These are phyloP conservation scores for Myathropa florea DNA, from an alignment of 2,888 invertebrate genomes.

Conservation along the genomic window DNA sequence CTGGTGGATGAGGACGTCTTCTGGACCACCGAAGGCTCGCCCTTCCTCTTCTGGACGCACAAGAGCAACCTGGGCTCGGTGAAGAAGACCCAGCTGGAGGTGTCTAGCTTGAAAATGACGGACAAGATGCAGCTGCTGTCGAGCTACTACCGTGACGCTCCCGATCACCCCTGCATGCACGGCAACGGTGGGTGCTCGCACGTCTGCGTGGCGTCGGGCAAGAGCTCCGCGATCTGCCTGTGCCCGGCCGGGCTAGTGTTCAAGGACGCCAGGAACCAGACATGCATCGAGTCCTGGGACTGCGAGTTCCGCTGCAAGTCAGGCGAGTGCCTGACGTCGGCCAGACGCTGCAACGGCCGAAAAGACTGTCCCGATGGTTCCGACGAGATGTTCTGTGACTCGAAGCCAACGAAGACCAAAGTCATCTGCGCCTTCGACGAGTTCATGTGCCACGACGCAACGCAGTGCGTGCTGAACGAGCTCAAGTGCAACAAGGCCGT, in stretches of 20 bases:
- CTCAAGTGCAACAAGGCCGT: conserved; percentile 82
- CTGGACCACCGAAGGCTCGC: conserved; percentile 85
- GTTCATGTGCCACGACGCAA: conserved; percentile 82
- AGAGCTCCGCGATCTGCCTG: conserved; percentile 80
- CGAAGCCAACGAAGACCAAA: conserved; percentile 76
- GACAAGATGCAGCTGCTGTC: conserved; percentile 74
- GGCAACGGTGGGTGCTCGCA: conserved; percentile 87
- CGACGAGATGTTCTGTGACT: conserved; percentile 82
- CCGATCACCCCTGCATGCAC: conserved; percentile 83
- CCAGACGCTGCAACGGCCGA: conserved; percentile 82
- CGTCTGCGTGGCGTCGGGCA: conserved; percentile 84
- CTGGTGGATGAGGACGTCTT: conserved; percentile 85
- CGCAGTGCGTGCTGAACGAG: conserved; percentile 81
- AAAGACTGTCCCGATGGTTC: conserved; percentile 83
- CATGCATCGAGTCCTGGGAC: conserved; percentile 82
- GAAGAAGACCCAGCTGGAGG: conserved; percentile 77
- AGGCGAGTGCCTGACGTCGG: conserved; percentile 83
- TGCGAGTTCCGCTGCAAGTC: conserved; percentile 82
- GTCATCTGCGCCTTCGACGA: conserved; percentile 80
- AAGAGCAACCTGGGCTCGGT: conserved; percentile 80
- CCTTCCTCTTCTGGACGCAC: conserved; percentile 84
- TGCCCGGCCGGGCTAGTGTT: conserved; percentile 87
- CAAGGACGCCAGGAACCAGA: conserved; percentile 80
- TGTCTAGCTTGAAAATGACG: conserved; percentile 72
- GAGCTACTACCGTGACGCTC: conserved; percentile 56